phyloP scores from a whole-genome alignment of 1,140 invertebrate genomes.

The Panulirus ornatus region DNA sequence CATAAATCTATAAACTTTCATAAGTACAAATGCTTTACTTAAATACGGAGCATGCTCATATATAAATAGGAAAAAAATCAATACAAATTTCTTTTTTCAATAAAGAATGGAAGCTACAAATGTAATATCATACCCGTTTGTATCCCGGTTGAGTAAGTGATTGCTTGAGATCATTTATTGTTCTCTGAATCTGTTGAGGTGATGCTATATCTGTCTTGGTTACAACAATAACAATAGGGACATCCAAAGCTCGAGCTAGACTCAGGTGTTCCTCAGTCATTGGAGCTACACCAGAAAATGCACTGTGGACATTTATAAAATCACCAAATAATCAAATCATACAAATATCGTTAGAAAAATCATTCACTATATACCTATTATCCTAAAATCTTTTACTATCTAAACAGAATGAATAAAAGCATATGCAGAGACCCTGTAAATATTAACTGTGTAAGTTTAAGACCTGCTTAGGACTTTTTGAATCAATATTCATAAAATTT shows the following conservation, averaged over 20 bases:
- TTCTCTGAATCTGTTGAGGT: constrained; percentile 79
- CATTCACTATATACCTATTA: too few relatives aligned
- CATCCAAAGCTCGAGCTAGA: constrained; percentile 89
- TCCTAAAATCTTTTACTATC: too few relatives aligned
- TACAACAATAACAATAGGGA: constrained; percentile 93
- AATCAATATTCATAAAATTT: too few relatives aligned
- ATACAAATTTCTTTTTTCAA: too few relatives aligned
- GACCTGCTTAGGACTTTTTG: too few relatives aligned
- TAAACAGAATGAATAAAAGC: too few relatives aligned
- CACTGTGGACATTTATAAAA: constrained; percentile 79
- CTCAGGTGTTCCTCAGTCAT: constrained; percentile 87
- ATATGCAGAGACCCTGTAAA: too few relatives aligned
- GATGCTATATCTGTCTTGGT: constrained; percentile 90
- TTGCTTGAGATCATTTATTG: constrained; percentile 82
- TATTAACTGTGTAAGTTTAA: too few relatives aligned
- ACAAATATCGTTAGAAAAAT: too few relatives aligned
- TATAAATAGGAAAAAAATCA: too few relatives aligned
- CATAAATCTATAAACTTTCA: too few relatives aligned
- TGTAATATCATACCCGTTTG: constrained; percentile 82
- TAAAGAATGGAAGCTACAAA: too few relatives aligned
- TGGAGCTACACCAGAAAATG: constrained; percentile 76
- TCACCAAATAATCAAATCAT: background rate
- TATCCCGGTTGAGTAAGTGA: constrained; percentile 84
- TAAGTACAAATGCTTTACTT: background rate
- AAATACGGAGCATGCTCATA: background rate